Conservation (phyloP, 2,113 vertebrate species). For the Amia ocellicauda region DNA sequence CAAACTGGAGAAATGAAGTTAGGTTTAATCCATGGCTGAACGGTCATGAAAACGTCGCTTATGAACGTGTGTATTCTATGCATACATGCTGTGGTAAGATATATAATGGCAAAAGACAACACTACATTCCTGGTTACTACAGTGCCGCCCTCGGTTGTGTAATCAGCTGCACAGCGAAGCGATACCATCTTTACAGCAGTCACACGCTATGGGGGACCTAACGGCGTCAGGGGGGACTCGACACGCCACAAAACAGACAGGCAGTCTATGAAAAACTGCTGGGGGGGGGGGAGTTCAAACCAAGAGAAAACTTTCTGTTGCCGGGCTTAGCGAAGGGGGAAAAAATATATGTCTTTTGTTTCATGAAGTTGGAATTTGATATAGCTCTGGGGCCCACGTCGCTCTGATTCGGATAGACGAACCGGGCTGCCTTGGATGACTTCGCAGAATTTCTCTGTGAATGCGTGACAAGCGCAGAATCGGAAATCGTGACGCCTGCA, state of each 20-base stretch:
- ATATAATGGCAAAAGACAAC: slow-evolving; percentile 21
- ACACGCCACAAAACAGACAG: slow-evolving; percentile 6
- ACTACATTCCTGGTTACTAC: slow-evolving; percentile 20
- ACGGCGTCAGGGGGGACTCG: slow-evolving; percentile 1
- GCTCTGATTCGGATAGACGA: too few species aligned
- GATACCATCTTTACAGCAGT: slow-evolving; percentile 28
- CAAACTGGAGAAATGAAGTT: too few species aligned
- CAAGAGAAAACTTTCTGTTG: too few species aligned
- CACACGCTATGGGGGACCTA: slow-evolving; percentile 32
- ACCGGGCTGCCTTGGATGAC: slow-evolving; percentile 36
- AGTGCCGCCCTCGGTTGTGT: slow-evolving; percentile 33
- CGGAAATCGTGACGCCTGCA: slow-evolving; percentile 32
- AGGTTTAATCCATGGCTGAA: too few species aligned
- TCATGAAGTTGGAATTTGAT: too few species aligned
- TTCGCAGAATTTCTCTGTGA: slow-evolving; percentile 33
- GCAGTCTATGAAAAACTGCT: not conserved
- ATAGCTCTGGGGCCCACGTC: too few species aligned
- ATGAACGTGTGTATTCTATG: too few species aligned
- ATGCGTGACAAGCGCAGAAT: slow-evolving; percentile 27
- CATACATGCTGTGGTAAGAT: not conserved
- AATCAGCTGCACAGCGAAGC: slow-evolving; percentile 33
- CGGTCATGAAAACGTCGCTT: too few species aligned
- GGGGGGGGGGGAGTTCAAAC: too few species aligned
- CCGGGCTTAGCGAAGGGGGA: too few species aligned
- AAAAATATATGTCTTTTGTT: too few species aligned